A percentile compares a stretch with the other conserved stretches of the same genome.
These are phyloP conservation scores for Bombus confusus DNA, from an alignment of 1,140 invertebrate species.

Conservation along the genomic window DNA sequence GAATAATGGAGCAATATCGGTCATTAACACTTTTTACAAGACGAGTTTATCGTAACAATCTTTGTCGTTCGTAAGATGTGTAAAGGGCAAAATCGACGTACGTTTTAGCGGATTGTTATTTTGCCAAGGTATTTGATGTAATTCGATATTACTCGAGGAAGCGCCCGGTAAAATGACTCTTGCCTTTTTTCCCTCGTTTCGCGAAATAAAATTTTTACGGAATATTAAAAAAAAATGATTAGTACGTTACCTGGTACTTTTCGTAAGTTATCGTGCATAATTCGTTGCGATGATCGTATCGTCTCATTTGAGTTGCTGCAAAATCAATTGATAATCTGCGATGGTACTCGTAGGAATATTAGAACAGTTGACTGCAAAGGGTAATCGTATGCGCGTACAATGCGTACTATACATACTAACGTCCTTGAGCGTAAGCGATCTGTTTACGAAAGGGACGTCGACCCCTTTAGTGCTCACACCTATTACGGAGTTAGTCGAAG, in stretches of 20 bases:
- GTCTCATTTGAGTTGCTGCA: neutral
- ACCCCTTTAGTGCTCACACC: slow-evolving; percentile 66
- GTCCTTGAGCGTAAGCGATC: slow-evolving; percentile 80
- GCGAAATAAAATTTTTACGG: no score
- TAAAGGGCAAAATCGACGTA: slow-evolving; percentile 10
- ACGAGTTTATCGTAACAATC: slow-evolving; percentile 32
- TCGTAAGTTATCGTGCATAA: neutral
- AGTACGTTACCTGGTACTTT: neutral
- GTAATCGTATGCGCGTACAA: slow-evolving; percentile 65
- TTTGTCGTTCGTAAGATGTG: neutral
- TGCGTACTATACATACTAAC: slow-evolving; percentile 73
- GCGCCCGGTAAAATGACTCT: neutral
- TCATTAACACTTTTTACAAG: slow-evolving; percentile 31
- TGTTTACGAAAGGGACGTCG: slow-evolving; percentile 78
- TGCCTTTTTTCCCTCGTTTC: neutral
- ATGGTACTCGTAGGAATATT: neutral
- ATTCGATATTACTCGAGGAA: neutral
- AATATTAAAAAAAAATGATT: no score
- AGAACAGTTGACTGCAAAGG: slow-evolving; percentile 7
- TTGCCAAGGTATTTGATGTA: neutral
- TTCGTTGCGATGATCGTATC: neutral
- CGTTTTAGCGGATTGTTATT: slow-evolving; percentile 1
- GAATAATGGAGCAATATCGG: slow-evolving; percentile 36
- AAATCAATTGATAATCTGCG: slow-evolving; percentile 13
- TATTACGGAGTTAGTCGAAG: slow-evolving; percentile 44